Base-by-base conservation (phyloP, 2,113 vertebrate genomes). In the Daphoenositta chrysoptera region DNA sequence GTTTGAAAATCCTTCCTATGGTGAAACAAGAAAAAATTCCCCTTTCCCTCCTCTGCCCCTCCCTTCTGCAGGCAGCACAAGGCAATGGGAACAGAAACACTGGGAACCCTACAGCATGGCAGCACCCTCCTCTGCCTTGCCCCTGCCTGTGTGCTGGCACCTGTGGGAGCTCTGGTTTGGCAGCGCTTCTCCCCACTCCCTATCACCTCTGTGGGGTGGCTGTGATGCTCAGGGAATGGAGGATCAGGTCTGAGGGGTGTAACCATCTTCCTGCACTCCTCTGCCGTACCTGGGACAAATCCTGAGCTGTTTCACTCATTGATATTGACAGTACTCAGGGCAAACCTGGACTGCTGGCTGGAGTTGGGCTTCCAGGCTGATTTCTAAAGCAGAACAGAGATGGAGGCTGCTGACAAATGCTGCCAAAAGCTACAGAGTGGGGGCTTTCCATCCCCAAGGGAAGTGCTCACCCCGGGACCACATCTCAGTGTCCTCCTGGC, bases 1-100 rank as follows among this genome's bases (percentile, higher is more conserved):
- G 93, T 94, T 94, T 90, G 91, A 96, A 96, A 97, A 97, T 90
- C 96, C 92, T 88, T 81, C 91, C 87, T 81, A 31, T 44, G 39
- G 53, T 54, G 84, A 91, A 94, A 93, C 33, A 69, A 69, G 85
- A 89, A 87, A 91, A 92, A 87, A 66, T 22, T 26, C 27, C 76
- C 15, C 27, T 37, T 22, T 53, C 23, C 31, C 35, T 66, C n/a
- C 18, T 37, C 26, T 7, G 9, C 33, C 26, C 35, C 60, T 58
- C 64, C 53, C 27, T 90, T n/a, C 31, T 50, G 33, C 69, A 51
- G 20, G 75, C 28, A 61, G 47, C 48, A 72, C 47, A 20, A 68
- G 53, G 75, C 20, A 13, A 51, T 48, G 33, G 70, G 57, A 92
- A 50, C 1, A 10, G 54, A 39, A 84, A 15, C 39, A 48, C 10